Base-by-base conservation (phyloP, 30 jellyfish, hydroid and myxozoan genomes). In the Catostylus mosaicus region DNA sequence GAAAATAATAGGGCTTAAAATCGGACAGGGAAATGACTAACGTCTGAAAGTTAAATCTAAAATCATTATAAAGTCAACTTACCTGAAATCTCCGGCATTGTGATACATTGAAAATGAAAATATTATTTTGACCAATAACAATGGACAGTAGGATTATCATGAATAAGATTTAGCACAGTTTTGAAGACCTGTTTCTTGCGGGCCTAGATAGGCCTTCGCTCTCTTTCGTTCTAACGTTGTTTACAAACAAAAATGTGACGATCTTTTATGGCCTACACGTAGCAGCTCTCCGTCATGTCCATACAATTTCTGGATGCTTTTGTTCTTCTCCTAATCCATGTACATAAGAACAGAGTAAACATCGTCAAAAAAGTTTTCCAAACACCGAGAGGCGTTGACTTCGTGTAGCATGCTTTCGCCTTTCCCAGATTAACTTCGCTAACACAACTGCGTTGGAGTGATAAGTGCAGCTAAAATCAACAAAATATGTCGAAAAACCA, bases 11-110 rank as follows among this genome's bases (percentile, higher is more conserved):
- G n/a, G n/a, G n/a, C n/a, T n/a, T n/a, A n/a, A n/a, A n/a, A n/a
- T n/a, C n/a, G n/a, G n/a, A n/a, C n/a, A n/a, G n/a, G n/a, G n/a
- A n/a, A n/a, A n/a, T n/a, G n/a, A n/a, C n/a, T n/a, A n/a, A n/a
- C n/a, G n/a, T n/a, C n/a, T n/a, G n/a, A n/a, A n/a, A n/a, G n/a
- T n/a, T n/a, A n/a, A n/a, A n/a, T n/a, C n/a, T n/a, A n/a, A n/a
- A n/a, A n/a, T n/a, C n/a, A n/a, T n/a, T n/a, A n/a, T n/a, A n/a
- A n/a, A n/a, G n/a, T n/a, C n/a, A n/a, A n/a, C 85, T 23, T 60
- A 74, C 85, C 85, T 26, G 63, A 35, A 19, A 50, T 19, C 73
- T 74, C 85, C 20, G 85, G 85, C 85, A 74, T 74, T 51, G 73
- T 74, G 85, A 50, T 48, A 74, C 85, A 74, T 74, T 22, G 80